These are phyloP conservation scores for Bhutanitis thaidina DNA, from an alignment of 2,888 invertebrate species.

Conservation along the genomic window DNA sequence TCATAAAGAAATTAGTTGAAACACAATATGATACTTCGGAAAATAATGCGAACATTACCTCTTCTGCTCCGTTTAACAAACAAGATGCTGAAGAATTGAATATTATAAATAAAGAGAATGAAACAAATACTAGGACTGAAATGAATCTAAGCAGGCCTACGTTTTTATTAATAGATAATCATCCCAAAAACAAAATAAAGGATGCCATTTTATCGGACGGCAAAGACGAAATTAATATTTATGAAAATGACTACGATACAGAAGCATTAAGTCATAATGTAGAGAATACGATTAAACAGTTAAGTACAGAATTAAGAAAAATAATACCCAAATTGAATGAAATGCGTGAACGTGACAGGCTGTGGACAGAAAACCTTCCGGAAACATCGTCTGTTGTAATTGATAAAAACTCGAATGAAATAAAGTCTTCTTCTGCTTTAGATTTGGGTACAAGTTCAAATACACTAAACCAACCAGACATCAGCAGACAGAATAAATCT, in stretches of 20 bases:
- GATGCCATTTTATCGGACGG: constrained; percentile 81
- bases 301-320: constrained; percentile 69
- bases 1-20: constrained; percentile 71
- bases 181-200: constrained; percentile 63
- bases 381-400: constrained; percentile 42
- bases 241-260: constrained; percentile 58
- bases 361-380: constrained; percentile 55
- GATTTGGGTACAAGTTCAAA: neutral
- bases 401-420: constrained; percentile 66
- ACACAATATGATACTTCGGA: constrained; percentile 54
- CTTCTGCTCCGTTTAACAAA: constrained; percentile 27
- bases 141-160: constrained; percentile 69
- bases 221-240: constrained; percentile 74
- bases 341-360: constrained; percentile 64
- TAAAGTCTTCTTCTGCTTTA: constrained; percentile 32
- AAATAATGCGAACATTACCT: constrained; percentile 30
- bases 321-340: constrained; percentile 73
- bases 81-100: constrained; percentile 39
- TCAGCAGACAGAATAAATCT: constrained; percentile 9
- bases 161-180: constrained; percentile 65
- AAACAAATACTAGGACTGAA: constrained; percentile 59
- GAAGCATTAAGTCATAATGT: constrained; percentile 63
- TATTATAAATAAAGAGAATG: constrained; percentile 58
- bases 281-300: constrained; percentile 68
- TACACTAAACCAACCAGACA: constrained; percentile 1